These are phyloP conservation scores for Arizona elegans DNA, from an alignment of 2,113 vertebrate genomes.

Conservation along the genomic window DNA sequence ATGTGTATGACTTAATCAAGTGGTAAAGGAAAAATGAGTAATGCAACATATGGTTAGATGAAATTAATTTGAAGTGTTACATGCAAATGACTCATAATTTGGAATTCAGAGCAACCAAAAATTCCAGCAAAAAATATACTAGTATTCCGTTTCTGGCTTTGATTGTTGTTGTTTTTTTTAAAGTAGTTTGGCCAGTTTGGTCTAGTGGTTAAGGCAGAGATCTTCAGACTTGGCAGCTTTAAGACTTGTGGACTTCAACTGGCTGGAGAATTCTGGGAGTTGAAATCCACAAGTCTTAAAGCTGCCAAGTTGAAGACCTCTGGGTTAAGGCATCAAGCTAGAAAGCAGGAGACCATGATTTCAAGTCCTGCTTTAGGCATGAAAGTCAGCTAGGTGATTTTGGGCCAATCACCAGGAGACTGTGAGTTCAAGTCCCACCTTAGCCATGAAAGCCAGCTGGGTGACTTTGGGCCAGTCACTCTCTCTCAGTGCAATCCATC, in stretches of 20 bases:
- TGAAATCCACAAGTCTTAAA: no score
- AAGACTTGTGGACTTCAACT: no score
- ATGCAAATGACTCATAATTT: conserved; percentile 26
- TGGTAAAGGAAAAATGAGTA: conserved; percentile 46
- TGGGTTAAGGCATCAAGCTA: neutral
- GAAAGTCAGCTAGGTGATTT: neutral
- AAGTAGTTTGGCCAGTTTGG: neutral
- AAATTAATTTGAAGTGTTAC: conserved; percentile 39
- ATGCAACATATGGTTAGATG: conserved; percentile 54
- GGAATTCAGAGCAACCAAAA: conserved; percentile 28
- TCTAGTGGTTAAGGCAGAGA: neutral
- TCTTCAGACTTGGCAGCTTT: no score
- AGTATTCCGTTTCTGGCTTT: conserved; percentile 4
- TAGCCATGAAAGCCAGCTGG: neutral
- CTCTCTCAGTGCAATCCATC: neutral
- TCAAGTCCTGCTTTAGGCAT: neutral
- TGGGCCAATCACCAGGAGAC: neutral
- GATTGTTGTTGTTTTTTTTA: neutral
- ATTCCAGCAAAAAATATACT: conserved; percentile 21
- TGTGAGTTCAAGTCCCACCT: neutral
- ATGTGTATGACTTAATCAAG: conserved; percentile 31
- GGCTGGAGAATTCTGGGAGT: no score
- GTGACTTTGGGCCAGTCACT: neutral
- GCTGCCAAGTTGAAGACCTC: no score
- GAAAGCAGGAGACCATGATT: neutral